Evolutionary conservation across 2,888 invertebrate genomes (phyloP), one percentile per base, ranked within the genome.

Genomic region (Acanthosoma haemorrhoidale): DNA sequence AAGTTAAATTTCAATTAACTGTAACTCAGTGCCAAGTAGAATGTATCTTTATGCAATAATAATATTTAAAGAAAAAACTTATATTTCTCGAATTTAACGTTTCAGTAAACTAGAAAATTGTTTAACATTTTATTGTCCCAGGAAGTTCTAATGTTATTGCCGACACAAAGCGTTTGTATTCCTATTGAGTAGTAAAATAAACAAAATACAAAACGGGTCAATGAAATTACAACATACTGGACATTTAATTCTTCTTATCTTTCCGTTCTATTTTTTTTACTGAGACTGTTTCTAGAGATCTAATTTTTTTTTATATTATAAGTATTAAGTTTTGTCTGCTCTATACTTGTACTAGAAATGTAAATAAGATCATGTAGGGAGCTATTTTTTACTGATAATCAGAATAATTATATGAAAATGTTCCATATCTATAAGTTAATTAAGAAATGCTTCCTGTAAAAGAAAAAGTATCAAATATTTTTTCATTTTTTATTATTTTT

Each of bases 201-300:
- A 64, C 64, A 64, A 38, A 25, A 41, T 31, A 64, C 36, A 39
- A 64, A 64, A 41, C 64, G 64, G 64, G 64, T 64, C 64, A 64
- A 64, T 64, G 41, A 41, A 64, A 64, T 64, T 64, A 36, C 64
- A 64, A 41, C 41, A 64, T 39, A 31, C 21, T 36, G 29, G 29
- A n/a, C n/a, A n/a, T n/a, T 34, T 34, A 18, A 38, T 64, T 38
- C 18, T 63, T 38, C 25, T 25, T 39, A 21, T 29, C 39, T 25
- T 39, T 41, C 13, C 18, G 11, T 61, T 34, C 11, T 61, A 32
- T 11, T 41, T 41, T 61, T 61, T 13, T 25, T 21, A 31, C 15
- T 18, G 29, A 41, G 31, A 25, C 64, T 38, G 41, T 41, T 6
- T 15, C 41, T 41, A 38, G 39, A 39, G 29, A 39, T 41, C 11